phyloP scores from a whole-genome alignment of 2,797 vertebrate genomes.

The Rhinoraja longicauda region DNA sequence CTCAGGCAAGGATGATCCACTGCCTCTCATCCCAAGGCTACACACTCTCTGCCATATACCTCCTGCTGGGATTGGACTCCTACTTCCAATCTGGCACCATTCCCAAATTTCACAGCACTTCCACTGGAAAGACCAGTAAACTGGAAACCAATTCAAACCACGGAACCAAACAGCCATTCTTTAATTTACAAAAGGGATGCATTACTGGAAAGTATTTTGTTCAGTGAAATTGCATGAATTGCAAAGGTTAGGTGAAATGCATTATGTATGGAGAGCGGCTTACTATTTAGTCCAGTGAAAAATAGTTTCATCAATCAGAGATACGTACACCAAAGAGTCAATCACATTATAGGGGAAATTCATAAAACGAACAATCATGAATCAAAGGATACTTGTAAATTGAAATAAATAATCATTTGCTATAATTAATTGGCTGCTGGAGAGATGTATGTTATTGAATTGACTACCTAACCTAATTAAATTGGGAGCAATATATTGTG shows the following conservation, averaged over 20 bases:
- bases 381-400: too few species aligned
- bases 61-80: not conserved
- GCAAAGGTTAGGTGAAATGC: too few species aligned
- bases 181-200: too few species aligned
- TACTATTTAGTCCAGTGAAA: too few species aligned
- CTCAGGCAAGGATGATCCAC: not conserved
- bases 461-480: not conserved
- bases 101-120: not conserved
- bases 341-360: too few species aligned
- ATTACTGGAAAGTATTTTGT: too few species aligned
- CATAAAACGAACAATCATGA: too few species aligned
- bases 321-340: too few species aligned
- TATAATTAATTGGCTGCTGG: not conserved
- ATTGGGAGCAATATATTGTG: not conserved
- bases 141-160: not conserved
- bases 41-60: not conserved
- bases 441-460: not conserved
- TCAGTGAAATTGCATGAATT: too few species aligned
- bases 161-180: too few species aligned
- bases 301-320: too few species aligned
- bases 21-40: not conserved
- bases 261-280: too few species aligned
- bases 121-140: not conserved
- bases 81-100: not conserved
- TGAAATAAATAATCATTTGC: not conserved